Evolutionary conservation across 2,113 vertebrate species (phyloP).

Genomic region (Myocastor coypus): DNA sequence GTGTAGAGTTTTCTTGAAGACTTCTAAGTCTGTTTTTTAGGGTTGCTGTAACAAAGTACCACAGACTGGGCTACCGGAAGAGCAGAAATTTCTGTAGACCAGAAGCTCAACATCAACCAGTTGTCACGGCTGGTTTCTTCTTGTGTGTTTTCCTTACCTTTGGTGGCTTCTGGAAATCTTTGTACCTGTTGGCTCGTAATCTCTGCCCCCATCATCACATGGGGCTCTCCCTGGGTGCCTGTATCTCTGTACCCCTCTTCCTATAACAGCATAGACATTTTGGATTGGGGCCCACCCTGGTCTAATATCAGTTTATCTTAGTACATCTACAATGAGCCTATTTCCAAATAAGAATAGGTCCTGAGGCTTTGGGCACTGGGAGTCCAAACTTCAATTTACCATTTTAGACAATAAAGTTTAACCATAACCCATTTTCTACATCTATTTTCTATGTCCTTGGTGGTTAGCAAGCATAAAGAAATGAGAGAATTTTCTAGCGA

Average conservation of each 20-base stretch:
- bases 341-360: not conserved
- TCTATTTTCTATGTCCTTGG: not conserved
- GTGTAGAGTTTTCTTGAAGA: not conserved
- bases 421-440: no score
- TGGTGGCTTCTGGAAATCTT: not conserved
- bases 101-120: not conserved
- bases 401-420: not conserved
- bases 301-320: not conserved
- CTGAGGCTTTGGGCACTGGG: not conserved
- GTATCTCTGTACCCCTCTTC: not conserved
- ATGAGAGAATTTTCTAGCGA: not conserved
- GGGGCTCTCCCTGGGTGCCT: no score
- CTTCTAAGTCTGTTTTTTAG: not conserved
- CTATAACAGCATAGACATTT: not conserved
- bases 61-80: not conserved
- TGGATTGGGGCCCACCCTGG: not conserved
- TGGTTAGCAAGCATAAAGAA: not conserved
- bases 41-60: not conserved
- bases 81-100: not conserved
- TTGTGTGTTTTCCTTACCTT: not conserved
- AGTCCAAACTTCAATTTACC: not conserved
- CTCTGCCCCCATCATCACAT: not conserved
- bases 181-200: not conserved
- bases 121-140: not conserved
- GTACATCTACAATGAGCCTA: not conserved